Percentiles rank a stretch among this genome's conserved stretches.
Conservation (phyloP, 2,888 invertebrate species). For the Philhelius pedissequus region DNA sequence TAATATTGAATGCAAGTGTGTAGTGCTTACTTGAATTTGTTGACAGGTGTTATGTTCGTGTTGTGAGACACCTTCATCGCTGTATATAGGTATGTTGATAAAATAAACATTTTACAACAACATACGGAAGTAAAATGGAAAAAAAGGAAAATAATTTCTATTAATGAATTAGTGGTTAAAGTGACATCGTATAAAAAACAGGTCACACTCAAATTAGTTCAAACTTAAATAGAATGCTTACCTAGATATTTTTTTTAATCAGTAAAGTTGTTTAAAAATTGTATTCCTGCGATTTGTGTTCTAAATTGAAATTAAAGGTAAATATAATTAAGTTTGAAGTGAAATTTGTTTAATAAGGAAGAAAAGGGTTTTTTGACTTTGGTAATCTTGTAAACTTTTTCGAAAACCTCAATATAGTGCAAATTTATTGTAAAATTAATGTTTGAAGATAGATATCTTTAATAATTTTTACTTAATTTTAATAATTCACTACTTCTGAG, state of each 20-base stretch:
- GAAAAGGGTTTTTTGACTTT: too few relatives aligned
- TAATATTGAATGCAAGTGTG: slow-evolving; percentile 24
- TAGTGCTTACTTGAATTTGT: slow-evolving; percentile 27
- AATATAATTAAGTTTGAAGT: background rate
- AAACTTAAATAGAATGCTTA: background rate
- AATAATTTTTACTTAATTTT: too few relatives aligned
- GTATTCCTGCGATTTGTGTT: background rate
- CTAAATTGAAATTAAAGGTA: too few relatives aligned
- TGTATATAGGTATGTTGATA: background rate
- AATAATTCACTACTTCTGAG: too few relatives aligned
- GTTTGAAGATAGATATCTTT: too few relatives aligned
- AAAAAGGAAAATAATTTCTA: background rate
- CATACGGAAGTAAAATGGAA: background rate
- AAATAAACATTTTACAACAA: background rate
- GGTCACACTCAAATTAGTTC: background rate
- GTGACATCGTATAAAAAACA: background rate
- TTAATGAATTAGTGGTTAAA: slow-evolving; percentile 4
- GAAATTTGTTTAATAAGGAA: background rate
- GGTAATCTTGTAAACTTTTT: too few relatives aligned
- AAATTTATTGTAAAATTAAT: too few relatives aligned
- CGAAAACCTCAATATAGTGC: too few relatives aligned
- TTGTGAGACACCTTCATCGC: slow-evolving; percentile 40
- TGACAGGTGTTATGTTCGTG: slow-evolving; percentile 59
- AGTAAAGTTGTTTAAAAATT: background rate
- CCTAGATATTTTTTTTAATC: background rate